Evolutionary conservation across 2,113 vertebrate species (phyloP).

Genomic region (Leptocoma aspasia): DNA sequence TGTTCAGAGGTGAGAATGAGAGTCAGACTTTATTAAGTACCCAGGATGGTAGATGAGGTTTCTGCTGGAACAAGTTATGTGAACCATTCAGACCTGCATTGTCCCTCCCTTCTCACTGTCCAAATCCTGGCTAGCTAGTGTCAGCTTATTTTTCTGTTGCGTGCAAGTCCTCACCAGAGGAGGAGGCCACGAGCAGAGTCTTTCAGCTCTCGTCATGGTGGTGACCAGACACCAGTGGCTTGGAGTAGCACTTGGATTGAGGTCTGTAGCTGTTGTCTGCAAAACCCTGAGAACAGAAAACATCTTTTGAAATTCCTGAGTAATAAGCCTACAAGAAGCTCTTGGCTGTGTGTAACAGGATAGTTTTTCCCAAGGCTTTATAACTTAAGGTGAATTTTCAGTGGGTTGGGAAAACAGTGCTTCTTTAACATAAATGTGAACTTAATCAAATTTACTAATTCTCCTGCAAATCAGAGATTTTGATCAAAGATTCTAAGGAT

Average conservation of each 20-base stretch:
- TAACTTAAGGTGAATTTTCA: neutral
- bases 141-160: neutral
- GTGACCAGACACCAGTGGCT: neutral
- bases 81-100: neutral
- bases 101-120: neutral
- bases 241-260: neutral
- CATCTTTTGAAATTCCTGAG: neutral
- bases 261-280: neutral
- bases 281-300: neutral
- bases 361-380: neutral
- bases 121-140: neutral
- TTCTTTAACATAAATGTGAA: neutral
- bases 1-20: neutral
- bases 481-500: neutral
- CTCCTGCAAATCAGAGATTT: neutral
- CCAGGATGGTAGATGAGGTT: neutral
- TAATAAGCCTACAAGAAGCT: neutral
- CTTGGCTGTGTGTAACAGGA: neutral
- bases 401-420: neutral
- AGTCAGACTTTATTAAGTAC: neutral
- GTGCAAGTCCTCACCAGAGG: neutral
- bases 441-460: neutral
- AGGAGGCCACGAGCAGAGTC: neutral
- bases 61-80: neutral
- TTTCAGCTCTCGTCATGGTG: neutral